Base-by-base conservation (phyloP, 1,140 invertebrate species). In the Procambarus virginalis region DNA sequence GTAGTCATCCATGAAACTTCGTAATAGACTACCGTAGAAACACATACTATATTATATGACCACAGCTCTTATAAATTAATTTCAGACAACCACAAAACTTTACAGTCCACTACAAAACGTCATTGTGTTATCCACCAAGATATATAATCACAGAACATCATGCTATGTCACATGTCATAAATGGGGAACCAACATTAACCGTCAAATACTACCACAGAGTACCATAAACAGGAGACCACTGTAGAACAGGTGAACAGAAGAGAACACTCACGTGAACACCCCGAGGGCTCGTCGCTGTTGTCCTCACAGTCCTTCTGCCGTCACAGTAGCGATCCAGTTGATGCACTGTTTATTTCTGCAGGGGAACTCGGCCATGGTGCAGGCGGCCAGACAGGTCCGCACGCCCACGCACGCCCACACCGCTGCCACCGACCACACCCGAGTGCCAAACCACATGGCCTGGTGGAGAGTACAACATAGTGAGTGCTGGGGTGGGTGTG, bases 281-380 rank as follows among this genome's bases (percentile, higher is more conserved):
- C 92, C 1, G 90, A 85, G 14, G 91, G 89, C 60, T 93, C 92
- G 70, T 93, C 92, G 45, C 86, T 92, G 51, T 89, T 90, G 81
- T 93, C 92, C 3, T 85, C 60, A 70, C 92, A 92, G 70, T 92
- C 90, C 58, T 77, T 84, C 22, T 73, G 64, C 92, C 92, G 49
- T 92, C 91, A 76, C 92, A 92, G 82, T 91, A 92, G 14, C 89
- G 86, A 86, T 92, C 90, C 12, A 92, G 17, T 91, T 86, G 60
- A 93, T 92, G 87, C 92, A 93, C 68, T 92, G 91, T 64, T 92
- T 84, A 81, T 86, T 92, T n/a, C 90, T 76, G 76, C 92, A 92
- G 14, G 90, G 92, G 73, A 90, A 91, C 73, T 91, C 81, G 10
- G 92, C 90, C 92, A 91, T 91, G 55, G 90, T 91, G 76, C 92